Evolutionary conservation across 1,140 invertebrate genomes (phyloP).

Genomic region (Hycleus cichorii): DNA sequence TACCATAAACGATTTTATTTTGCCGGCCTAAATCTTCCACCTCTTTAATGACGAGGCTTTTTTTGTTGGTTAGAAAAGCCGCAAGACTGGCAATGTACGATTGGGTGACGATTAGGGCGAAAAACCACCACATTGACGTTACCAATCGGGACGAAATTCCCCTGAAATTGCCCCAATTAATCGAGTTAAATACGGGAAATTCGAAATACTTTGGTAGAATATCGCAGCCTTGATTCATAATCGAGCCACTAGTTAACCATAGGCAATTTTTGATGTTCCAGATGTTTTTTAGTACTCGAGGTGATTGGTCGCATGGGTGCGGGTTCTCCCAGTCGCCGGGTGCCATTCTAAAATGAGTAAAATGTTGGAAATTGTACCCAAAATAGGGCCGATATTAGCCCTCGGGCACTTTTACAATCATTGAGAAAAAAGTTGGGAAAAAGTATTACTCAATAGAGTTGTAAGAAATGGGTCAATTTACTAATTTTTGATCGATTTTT

Average conservation of each 20-base stretch:
- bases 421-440: no score
- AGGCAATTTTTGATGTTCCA: constrained; percentile 66
- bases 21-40: constrained; percentile 85
- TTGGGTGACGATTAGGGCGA: constrained; percentile 87
- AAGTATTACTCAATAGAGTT: no score
- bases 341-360: constrained; percentile 52
- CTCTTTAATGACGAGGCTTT: constrained; percentile 71
- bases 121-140: constrained; percentile 90
- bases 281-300: constrained; percentile 67
- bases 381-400: no score
- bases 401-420: no score
- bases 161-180: constrained; percentile 38
- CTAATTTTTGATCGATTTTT: no score
- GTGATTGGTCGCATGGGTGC: constrained; percentile 71
- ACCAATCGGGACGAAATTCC: constrained; percentile 67
- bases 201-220: constrained; percentile 60
- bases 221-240: constrained; percentile 72
- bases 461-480: no score
- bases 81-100: constrained; percentile 94
- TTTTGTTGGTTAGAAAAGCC: constrained; percentile 82
- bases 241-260: constrained; percentile 69
- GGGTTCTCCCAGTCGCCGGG: constrained; percentile 82
- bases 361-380: no score
- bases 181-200: constrained; percentile 5
- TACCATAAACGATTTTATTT: constrained; percentile 82